Evolutionary conservation across 2,113 vertebrate species (phyloP), one percentile per base, ranked within the genome.

Genomic region (Pelmatolapia mariae): DNA sequence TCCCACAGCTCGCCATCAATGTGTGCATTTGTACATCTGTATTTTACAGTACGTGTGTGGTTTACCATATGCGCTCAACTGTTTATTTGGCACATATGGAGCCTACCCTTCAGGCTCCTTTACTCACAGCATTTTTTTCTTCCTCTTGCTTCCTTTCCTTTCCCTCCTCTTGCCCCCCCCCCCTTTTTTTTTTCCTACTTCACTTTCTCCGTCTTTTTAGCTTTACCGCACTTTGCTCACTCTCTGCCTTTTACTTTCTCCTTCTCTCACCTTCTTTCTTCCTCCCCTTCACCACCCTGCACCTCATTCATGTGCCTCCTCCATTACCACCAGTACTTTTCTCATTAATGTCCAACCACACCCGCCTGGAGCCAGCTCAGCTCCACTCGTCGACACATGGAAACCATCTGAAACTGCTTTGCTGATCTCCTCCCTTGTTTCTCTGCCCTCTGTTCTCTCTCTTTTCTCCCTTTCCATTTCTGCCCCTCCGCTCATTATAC

Each of bases 281-380:
- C 84, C 84, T 87, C 81, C 81, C 73, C 78, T 83, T 63, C 85
- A 15, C 81, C 43, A 24, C 87, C 66, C 76, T 82, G 54, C 19
- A 26, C 86, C 90, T 87, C 53, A 40, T 85, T 92, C 92, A 83
- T 93, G 81, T 83, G 87, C 93, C 92, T 95, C 93, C 95, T 93
- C 94, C 92, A 93, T 96, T 95, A 96, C 93, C 92, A 87, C 82
- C 90, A 91, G 93, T 91, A 96, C 95, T 96, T 96, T 95, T 94
- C 95, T 95, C 95, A 96, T 96, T 96, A 95, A 91, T 91, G 91
- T 94, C 87, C 89, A 92, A 96, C 95, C 95, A 95, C 96, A 96
- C 95, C 94, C 95, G 94, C 95, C 96, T 93, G 89, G 89, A 93
- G 93, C 93, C 93, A 89, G 90, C 94, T 92, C 94, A 89, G 86